Evolutionary conservation across 1,140 invertebrate species (phyloP).

Genomic region (Neodiprion fabricii): DNA sequence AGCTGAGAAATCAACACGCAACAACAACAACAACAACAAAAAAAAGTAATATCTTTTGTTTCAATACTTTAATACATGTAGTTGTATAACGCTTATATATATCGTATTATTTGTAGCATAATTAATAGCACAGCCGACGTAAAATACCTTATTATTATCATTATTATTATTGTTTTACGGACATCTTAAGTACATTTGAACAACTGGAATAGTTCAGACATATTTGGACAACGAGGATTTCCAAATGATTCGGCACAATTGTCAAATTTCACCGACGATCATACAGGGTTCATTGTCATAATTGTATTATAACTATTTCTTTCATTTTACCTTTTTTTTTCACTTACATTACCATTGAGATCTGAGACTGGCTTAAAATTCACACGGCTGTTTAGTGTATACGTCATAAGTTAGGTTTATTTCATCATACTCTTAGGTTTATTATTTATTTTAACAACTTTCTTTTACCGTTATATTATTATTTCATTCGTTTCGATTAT

Average conservation of each 20-base stretch:
- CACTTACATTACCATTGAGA: background rate
- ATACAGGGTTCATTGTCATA: background rate
- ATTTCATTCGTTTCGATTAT: constrained; percentile 22
- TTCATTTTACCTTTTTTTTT: background rate
- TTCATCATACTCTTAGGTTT: constrained; percentile 10
- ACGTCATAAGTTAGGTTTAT: background rate
- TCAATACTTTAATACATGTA: constrained; percentile 9
- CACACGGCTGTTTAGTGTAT: constrained; percentile 1
- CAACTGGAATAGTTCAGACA: constrained; percentile 12
- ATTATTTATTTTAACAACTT: constrained; percentile 19
- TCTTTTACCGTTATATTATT: constrained; percentile 26
- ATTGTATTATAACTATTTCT: background rate
- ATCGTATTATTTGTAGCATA: background rate
- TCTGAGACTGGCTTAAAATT: constrained; percentile 9
- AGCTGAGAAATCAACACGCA: constrained; percentile 17
- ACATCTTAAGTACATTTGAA: background rate
- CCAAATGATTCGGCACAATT: background rate
- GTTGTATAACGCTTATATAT: background rate
- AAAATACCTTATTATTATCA: too few relatives aligned
- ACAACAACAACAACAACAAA: constrained; percentile 24
- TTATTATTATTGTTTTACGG: too few relatives aligned
- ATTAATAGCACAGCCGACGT: constrained; percentile 29
- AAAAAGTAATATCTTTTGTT: constrained; percentile 34
- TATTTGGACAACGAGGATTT: background rate
- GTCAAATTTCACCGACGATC: constrained; percentile 10